Evolutionary conservation across 2,888 invertebrate species (phyloP), one percentile per base, ranked within the genome.

Genomic region (Meandrusa payeni): DNA sequence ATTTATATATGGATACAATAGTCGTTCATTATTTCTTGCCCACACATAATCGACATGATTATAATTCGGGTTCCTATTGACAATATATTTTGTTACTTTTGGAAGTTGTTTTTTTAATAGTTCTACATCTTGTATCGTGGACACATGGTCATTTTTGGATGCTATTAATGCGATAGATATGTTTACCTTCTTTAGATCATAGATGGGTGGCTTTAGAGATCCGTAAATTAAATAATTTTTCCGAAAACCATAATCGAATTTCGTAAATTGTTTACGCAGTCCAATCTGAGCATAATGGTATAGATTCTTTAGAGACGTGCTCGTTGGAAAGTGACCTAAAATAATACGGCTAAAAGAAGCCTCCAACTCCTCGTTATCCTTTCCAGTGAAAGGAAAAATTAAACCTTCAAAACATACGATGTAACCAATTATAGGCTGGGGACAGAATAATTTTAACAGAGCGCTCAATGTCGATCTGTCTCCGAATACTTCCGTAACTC

Each of bases 281-380:
- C 56, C 47, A 3, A 70, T 49, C 45, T 76, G 74, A 1, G 50
- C 41, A 7, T 55, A 60, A 41, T 79, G 77, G 1, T 58, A 39
- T 5, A 74, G 31, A 27, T 65, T 69, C 47, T 61, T 75, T 6
- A 56, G 52, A 0, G 75, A 73, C 0, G 59, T 61, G 0, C 71
- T 67, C 0, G 64, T 58, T 0, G 76, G 76, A 12, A 57, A 68
- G 33, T 74, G 69, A 1, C 55, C 58, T 0, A 61, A 3, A 0
- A 63, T 34, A 0, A 54, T 20, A 0, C 53, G 45, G 2, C 54
- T 49, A 33, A 69, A 75, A 1, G 48, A 48, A 0, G 48, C 54
- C n/a, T 69, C 69, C 1, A 74, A 50, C 9, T 65, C 58, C 0
- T 44, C 41, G 0, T 47, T 12, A 19, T 69, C 59, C 41, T 2